A percentile compares a stretch with the other conserved stretches of the same genome.
phyloP scores from a whole-genome alignment of 2,888 invertebrate genomes.

The Carcina quercana region DNA sequence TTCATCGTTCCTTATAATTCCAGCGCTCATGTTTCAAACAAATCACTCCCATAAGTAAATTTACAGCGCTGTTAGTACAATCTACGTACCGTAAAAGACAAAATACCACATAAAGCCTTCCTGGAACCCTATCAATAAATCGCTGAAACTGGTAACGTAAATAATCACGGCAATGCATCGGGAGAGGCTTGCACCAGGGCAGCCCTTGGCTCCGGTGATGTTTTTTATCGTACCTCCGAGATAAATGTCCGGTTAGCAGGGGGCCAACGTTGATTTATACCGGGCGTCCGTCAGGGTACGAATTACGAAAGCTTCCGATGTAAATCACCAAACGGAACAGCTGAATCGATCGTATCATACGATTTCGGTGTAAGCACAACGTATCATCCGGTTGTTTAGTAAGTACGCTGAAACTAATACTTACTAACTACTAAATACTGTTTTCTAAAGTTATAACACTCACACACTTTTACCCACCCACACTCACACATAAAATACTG shows the following conservation, averaged over 20 bases:
- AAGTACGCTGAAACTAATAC: too few species aligned
- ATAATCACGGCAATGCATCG: conserved; percentile 25
- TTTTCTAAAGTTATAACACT: too few species aligned
- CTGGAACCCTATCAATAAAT: conserved; percentile 4
- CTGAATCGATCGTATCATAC: conserved; percentile 52
- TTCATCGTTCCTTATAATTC: too few species aligned
- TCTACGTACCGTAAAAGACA: too few species aligned
- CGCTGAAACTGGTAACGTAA: conserved; percentile 14
- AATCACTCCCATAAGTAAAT: too few species aligned
- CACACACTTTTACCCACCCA: too few species aligned
- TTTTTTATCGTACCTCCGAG: conserved; percentile 29
- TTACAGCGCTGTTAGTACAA: too few species aligned
- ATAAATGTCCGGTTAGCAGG: conserved; percentile 70
- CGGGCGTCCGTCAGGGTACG: conserved; percentile 62
- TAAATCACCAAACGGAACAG: conserved; percentile 58
- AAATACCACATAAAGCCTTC: too few species aligned
- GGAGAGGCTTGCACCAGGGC: conserved; percentile 19
- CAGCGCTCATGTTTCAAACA: too few species aligned
- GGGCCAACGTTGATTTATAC: conserved; percentile 70
- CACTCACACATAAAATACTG: too few species aligned
- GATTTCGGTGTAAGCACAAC: conserved; percentile 27
- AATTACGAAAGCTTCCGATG: conserved; percentile 64
- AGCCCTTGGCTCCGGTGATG: conserved; percentile 20
- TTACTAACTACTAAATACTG: too few species aligned
- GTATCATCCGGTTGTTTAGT: too few species aligned